A percentile compares a stretch with the other conserved stretches of the same genome.
These are phyloP conservation scores for Serilophus lunatus DNA, from an alignment of 2,113 vertebrate genomes.

Conservation along the genomic window DNA sequence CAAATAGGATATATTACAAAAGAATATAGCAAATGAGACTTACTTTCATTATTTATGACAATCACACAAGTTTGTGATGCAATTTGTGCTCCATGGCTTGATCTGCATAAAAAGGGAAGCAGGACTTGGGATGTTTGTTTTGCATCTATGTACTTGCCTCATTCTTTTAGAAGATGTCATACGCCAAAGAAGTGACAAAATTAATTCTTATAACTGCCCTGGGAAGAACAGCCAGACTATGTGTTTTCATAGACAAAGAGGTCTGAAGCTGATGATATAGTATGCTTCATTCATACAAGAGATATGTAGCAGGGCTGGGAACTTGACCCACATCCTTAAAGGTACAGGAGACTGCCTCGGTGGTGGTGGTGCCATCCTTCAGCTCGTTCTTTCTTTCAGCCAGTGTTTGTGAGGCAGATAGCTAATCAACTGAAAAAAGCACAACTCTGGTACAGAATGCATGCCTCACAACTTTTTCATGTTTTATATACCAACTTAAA, in stretches of 20 bases:
- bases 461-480: neutral
- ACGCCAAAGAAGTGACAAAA: neutral
- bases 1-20: neutral
- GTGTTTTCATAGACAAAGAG: neutral
- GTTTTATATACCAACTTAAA: neutral
- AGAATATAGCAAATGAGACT: neutral
- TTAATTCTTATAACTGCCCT: neutral
- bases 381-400: neutral
- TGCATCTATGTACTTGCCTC: neutral
- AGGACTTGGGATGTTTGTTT: neutral
- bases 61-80: neutral
- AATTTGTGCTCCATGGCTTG: neutral
- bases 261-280: neutral
- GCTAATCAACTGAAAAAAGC: neutral
- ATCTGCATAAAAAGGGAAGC: neutral
- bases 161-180: neutral
- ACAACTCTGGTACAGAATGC: neutral
- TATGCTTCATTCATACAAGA: neutral
- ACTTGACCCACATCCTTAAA: neutral
- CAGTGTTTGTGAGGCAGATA: neutral
- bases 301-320: neutral
- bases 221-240: neutral
- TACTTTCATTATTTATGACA: neutral
- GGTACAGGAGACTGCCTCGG: neutral
- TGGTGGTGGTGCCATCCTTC: accelerated